A percentile compares a stretch with the other conserved stretches of the same genome.
phyloP scores from a whole-genome alignment of 2,888 invertebrate genomes.

The Pseudococcus longispinus region DNA sequence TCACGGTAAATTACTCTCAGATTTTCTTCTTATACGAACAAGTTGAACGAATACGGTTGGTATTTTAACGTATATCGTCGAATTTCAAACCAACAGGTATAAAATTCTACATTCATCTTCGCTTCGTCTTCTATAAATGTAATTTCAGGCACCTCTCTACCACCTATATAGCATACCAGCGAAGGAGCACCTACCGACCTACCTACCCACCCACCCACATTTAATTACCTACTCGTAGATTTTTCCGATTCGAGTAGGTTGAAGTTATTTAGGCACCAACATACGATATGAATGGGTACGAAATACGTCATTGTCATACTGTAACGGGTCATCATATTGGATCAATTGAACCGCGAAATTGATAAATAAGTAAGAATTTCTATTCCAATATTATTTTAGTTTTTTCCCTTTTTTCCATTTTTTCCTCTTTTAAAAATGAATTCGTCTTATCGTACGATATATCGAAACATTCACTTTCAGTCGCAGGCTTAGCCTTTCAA shows the following conservation, averaged over 20 bases:
- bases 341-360: background rate
- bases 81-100: background rate
- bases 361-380: background rate
- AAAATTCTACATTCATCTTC: background rate
- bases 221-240: too few relatives aligned
- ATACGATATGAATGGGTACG: background rate
- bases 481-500: background rate
- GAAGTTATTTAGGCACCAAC: too few relatives aligned
- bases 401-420: background rate
- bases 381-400: background rate
- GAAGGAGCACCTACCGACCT: too few relatives aligned
- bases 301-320: background rate
- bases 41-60: background rate
- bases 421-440: background rate
- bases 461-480: background rate
- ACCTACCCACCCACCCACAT: too few relatives aligned
- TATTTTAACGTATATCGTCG: background rate
- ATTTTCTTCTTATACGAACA: background rate
- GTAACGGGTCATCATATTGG: background rate
- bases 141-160: too few relatives aligned
- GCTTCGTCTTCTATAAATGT: too few relatives aligned
- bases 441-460: background rate
- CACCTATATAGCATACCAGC: background rate
- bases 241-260: too few relatives aligned
- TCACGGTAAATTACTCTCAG: background rate